A percentile compares a stretch with the other conserved stretches of the same genome.
Conservation (phyloP, 2,113 vertebrate genomes). For the Triplophysa rosa region DNA sequence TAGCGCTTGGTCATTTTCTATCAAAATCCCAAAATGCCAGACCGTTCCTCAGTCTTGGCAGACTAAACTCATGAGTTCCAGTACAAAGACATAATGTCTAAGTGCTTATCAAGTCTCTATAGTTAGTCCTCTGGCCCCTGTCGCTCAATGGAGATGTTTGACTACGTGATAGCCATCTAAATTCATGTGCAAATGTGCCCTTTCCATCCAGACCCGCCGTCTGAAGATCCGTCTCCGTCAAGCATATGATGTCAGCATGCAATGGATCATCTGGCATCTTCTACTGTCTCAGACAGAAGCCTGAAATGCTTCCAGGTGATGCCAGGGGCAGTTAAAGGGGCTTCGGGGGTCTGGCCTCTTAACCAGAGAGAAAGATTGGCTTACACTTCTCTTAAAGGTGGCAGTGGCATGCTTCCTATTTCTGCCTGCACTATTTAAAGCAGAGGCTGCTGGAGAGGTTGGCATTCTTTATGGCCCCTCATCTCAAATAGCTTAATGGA, state of each 20-base stretch:
- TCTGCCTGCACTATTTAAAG: conserved; percentile 60
- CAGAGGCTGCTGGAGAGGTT: conserved; percentile 40
- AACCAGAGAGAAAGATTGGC: conserved; percentile 42
- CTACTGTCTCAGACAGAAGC: neutral
- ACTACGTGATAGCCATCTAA: conserved; percentile 22
- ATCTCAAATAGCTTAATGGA: conserved; percentile 50
- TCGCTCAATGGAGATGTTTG: conserved; percentile 40
- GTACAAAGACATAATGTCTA: conserved; percentile 38
- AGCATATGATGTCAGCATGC: neutral
- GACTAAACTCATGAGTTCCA: neutral
- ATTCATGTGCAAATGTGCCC: conserved; percentile 50
- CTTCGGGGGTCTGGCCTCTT: conserved; percentile 29
- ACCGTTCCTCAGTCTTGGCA: conserved; percentile 7
- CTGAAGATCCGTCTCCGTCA: neutral
- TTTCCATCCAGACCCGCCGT: conserved; percentile 37
- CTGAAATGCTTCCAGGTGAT: neutral
- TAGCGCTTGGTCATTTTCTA: neutral
- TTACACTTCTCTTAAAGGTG: conserved; percentile 48
- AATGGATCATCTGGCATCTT: neutral
- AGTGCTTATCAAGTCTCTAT: conserved; percentile 36
- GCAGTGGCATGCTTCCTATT: conserved; percentile 56
- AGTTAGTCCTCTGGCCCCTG: conserved; percentile 1
- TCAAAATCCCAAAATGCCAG: neutral
- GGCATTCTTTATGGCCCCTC: conserved; percentile 46
- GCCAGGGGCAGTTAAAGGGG: conserved; percentile 16